A percentile compares a stretch with the other conserved stretches of the same genome.
These are phyloP conservation scores for Drosophila ercepeae DNA, from an alignment of 1,140 invertebrate genomes.

Conservation along the genomic window DNA sequence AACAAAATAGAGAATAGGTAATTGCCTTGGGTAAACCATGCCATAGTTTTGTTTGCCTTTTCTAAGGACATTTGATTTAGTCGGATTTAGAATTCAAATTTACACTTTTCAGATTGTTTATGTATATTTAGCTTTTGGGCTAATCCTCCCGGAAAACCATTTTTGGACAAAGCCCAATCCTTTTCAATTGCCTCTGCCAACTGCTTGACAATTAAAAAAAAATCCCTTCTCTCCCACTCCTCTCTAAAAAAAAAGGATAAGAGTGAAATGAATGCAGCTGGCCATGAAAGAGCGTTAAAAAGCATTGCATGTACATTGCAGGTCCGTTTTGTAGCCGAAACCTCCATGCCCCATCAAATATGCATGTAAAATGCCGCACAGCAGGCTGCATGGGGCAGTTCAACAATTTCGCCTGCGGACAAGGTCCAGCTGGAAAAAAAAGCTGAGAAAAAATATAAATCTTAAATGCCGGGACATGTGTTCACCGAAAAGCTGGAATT, in stretches of 20 bases:
- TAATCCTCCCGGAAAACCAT: slow-evolving; percentile 35
- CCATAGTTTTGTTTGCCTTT: not conserved
- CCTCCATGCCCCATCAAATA: slow-evolving; percentile 38
- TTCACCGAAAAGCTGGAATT: slow-evolving; percentile 50
- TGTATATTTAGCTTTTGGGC: slow-evolving; percentile 1
- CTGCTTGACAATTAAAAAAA: slow-evolving; percentile 68
- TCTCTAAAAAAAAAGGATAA: not conserved
- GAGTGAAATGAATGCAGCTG: slow-evolving; percentile 56
- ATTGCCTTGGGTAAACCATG: not conserved
- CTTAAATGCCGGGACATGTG: slow-evolving; percentile 79
- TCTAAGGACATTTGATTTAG: not conserved
- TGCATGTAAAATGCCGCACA: slow-evolving; percentile 50
- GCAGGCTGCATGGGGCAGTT: slow-evolving; percentile 24
- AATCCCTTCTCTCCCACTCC: not conserved
- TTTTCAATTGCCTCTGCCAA: slow-evolving; percentile 55
- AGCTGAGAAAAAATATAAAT: slow-evolving; percentile 53
- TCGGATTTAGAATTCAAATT: not conserved
- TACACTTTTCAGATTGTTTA: not conserved
- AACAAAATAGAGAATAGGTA: not conserved
- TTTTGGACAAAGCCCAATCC: slow-evolving; percentile 45
- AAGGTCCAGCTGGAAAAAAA: slow-evolving; percentile 16
- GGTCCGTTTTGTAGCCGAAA: slow-evolving; percentile 20
- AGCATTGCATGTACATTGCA: slow-evolving; percentile 49
- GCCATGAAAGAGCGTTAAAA: slow-evolving; percentile 67
- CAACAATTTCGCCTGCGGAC: slow-evolving; percentile 35